Percentiles rank a stretch among this genome's conserved stretches.
Evolutionary conservation across 2,113 vertebrate genomes (phyloP).

Genomic region (Microtus oregoni): DNA sequence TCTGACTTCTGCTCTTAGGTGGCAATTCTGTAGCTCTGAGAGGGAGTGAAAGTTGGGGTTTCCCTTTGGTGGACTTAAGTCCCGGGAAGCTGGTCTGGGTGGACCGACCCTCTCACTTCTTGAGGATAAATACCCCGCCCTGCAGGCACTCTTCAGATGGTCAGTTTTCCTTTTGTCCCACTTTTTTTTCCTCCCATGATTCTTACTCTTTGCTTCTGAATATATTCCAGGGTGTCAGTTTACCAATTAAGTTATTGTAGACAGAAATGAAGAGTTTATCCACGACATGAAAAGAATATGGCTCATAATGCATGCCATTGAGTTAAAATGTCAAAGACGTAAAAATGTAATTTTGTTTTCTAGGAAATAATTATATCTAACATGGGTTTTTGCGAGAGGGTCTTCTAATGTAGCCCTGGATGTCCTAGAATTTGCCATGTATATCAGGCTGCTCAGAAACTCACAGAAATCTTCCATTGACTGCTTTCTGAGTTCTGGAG

Average conservation of each 20-base stretch:
- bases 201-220: neutral
- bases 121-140: neutral
- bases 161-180: neutral
- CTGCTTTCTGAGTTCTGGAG: neutral
- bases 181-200: neutral
- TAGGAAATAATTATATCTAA: neutral
- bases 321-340: neutral
- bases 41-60: accelerated
- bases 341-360: neutral
- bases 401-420: neutral
- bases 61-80: neutral
- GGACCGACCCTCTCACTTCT: neutral
- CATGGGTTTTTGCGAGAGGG: neutral
- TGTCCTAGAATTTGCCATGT: no score
- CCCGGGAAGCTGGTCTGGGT: neutral
- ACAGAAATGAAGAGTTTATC: neutral
- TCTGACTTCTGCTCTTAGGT: neutral
- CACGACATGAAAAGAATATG: neutral
- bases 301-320: neutral
- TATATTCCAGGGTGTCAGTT: neutral
- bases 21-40: neutral
- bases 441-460: neutral
- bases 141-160: neutral
- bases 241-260: neutral
- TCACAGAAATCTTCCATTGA: neutral